Percentiles rank a stretch among this genome's conserved stretches.
phyloP scores from a whole-genome alignment of 2,797 vertebrate species.

The Alcedo quadribrachys region DNA sequence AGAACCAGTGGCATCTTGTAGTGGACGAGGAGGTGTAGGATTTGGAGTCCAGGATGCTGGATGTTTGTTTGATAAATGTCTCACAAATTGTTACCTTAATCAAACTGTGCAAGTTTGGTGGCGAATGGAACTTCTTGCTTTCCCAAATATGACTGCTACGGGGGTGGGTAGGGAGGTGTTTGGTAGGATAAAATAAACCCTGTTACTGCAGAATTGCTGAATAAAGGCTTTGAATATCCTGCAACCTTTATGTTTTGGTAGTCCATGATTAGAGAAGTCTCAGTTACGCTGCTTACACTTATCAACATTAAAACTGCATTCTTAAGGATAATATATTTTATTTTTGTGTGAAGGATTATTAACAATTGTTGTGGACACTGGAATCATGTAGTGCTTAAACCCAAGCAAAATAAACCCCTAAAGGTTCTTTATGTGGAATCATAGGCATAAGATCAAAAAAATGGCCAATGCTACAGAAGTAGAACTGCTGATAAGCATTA shows the following conservation, averaged over 20 bases:
- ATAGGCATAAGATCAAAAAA: background rate
- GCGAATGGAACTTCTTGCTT: background rate
- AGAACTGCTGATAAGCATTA: constrained; percentile 12
- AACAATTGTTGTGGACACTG: background rate
- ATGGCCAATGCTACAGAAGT: background rate
- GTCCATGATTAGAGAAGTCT: background rate
- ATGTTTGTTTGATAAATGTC: background rate
- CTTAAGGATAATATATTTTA: background rate
- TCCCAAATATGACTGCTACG: background rate
- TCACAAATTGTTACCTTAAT: background rate
- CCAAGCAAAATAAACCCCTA: background rate
- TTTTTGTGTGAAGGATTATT: background rate
- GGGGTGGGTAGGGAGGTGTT: background rate
- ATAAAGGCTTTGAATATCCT: background rate
- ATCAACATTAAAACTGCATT: background rate
- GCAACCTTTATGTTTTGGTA: background rate
- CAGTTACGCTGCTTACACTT: background rate
- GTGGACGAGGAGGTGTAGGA: background rate
- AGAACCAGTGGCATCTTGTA: background rate
- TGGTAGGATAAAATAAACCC: background rate
- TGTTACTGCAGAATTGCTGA: background rate
- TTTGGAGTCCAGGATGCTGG: background rate
- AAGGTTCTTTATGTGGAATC: background rate
- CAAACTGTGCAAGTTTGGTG: background rate
- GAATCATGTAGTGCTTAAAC: background rate